Conservation (phyloP, 2,113 vertebrate genomes). For the Origma solitaria region DNA sequence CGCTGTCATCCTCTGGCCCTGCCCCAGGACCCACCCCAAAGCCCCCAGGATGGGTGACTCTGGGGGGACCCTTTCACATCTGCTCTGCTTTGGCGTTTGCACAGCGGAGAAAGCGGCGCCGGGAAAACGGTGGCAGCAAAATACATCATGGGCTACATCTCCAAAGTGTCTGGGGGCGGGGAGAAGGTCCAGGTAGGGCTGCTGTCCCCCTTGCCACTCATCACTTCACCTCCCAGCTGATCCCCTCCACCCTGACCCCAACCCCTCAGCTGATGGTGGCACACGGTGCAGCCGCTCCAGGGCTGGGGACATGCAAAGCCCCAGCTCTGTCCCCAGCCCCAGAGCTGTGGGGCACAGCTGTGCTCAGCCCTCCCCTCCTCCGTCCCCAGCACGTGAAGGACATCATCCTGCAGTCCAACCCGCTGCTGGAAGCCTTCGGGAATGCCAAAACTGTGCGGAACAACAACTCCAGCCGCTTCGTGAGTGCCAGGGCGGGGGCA, state of each 20-base stretch:
- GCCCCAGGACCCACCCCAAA: not conserved
- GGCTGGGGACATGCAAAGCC: rapidly evolving
- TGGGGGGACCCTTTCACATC: not conserved
- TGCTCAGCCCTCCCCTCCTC: not conserved
- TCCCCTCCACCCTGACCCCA: rapidly evolving
- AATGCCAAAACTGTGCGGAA: constrained; percentile 95
- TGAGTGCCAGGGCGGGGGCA: constrained; percentile 63
- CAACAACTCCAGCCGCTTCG: constrained; percentile 97
- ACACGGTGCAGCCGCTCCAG: not conserved
- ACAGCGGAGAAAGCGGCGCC: constrained; percentile 93
- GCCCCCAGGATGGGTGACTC: rapidly evolving
- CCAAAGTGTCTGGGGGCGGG: constrained; percentile 95
- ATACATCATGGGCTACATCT: constrained; percentile 99
- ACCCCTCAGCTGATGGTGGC: rapidly evolving
- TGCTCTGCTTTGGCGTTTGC: not conserved
- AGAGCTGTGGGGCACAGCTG: rapidly evolving
- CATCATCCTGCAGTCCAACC: constrained; percentile 96
- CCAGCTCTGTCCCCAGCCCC: not conserved
- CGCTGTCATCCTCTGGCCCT: not conserved
- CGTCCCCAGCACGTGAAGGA: constrained; percentile 88
- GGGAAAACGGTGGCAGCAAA: constrained; percentile 97
- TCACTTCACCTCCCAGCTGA: rapidly evolving
- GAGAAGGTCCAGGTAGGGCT: constrained; percentile 90
- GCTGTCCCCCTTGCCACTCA: rapidly evolving
- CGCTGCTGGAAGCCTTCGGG: constrained; percentile 92